Base-by-base conservation (phyloP, 2,113 vertebrate species). In the Scomber colias region DNA sequence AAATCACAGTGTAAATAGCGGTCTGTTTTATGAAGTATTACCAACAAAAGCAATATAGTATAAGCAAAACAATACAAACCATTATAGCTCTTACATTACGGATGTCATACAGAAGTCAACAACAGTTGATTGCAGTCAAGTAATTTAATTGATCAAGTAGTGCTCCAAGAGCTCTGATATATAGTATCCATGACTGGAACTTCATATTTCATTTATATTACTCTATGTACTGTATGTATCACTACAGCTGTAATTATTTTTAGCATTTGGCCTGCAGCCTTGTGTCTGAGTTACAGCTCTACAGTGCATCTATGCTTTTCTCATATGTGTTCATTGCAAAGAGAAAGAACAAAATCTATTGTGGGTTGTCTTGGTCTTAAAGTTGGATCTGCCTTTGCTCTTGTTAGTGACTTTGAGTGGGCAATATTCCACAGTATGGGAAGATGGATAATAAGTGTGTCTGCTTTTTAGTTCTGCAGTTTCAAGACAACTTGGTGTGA, bases 401-500 rank as follows among this genome's bases (percentile, higher is more conserved):
- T 84, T 88, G 77, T 89, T 88, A 82, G 78, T 65, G 81, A 81
- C 73, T 85, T 64, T 85, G 81, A 79, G 74, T 76, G 71, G 62
- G 79, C 54, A 76, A 79, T 80, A 82, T 56, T 82, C 72, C 35
- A 40, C 56, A 64, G 50, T 44, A 61, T 66, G 59, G 16, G 68
- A 77, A 84, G 90, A 72, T 59, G 64, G 76, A 85, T 86, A 87
- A 83, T 89, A 85, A 81, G 71, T 80, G 75, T 83, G 72, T 84
- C 77, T 82, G 67, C 68, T 80, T 83, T 88, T 82, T 82, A 83
- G 70, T 44, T 53, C 62, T 80, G 54, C 71, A 82, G 83, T 83
- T 87, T 83, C 71, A 68, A 90, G 89, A 89, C 82, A 76, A 77
- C 74, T 83, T n/a, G 9, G 79, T 85, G 89, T 75, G 74, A 89